These are phyloP conservation scores for Petrolisthes cinctipes DNA, from an alignment of 2,888 invertebrate species.

Conservation along the genomic window DNA sequence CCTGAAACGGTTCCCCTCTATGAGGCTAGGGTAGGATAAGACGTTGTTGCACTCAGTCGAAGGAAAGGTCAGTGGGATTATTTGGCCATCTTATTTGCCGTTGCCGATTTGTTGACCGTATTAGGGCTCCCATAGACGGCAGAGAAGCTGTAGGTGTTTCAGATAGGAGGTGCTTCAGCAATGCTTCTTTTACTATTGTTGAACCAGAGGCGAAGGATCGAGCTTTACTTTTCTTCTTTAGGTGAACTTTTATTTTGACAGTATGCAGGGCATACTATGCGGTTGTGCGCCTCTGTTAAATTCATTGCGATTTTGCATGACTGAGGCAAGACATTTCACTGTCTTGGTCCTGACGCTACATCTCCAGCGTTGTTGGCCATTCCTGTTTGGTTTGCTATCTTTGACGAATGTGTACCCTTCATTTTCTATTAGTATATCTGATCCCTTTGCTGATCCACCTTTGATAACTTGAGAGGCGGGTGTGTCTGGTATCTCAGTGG, in stretches of 20 bases:
- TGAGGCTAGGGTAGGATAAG: no score
- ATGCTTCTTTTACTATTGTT: background rate
- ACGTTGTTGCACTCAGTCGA: background rate
- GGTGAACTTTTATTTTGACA: background rate
- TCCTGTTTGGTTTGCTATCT: background rate
- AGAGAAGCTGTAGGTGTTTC: background rate
- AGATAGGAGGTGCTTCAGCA: background rate
- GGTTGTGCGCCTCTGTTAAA: background rate
- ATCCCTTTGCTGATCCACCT: slow-evolving; percentile 1
- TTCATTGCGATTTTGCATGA: background rate
- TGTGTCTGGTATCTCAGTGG: background rate
- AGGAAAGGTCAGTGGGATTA: background rate
- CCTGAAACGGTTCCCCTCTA: no score
- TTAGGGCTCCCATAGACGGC: background rate
- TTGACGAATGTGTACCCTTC: background rate
- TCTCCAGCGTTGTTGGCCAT: background rate
- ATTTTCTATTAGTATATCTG: background rate
- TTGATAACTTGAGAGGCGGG: background rate
- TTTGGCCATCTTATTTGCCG: background rate
- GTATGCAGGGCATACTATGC: background rate
- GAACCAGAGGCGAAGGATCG: background rate
- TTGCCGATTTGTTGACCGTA: background rate
- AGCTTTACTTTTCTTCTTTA: background rate
- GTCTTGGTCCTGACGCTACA: background rate
- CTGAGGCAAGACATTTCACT: background rate